These are phyloP conservation scores for Toxotes chatareus DNA, from an alignment of 2,113 vertebrate genomes.

Conservation along the genomic window DNA sequence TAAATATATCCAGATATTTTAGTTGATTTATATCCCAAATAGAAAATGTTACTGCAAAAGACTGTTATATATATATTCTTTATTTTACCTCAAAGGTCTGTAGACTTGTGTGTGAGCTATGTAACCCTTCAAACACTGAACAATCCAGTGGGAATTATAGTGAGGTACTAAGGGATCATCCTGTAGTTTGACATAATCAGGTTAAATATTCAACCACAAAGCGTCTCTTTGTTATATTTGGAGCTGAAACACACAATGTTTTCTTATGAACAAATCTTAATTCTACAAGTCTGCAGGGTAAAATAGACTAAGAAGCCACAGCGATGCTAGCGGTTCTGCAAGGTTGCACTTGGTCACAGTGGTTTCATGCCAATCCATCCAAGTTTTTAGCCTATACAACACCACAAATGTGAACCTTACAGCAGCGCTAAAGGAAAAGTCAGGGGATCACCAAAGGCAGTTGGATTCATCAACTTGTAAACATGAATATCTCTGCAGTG, in stretches of 20 bases:
- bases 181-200: conserved; percentile 47
- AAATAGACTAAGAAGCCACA: neutral
- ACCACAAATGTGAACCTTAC: neutral
- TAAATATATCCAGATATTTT: neutral
- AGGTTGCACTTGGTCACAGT: neutral
- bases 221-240: conserved; percentile 19
- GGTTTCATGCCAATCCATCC: neutral
- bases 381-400: neutral
- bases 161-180: conserved; percentile 37
- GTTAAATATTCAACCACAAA: conserved; percentile 43
- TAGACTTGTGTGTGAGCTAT: conserved; percentile 8
- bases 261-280: neutral
- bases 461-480: neutral
- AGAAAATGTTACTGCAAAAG: neutral
- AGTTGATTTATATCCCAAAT: conserved; percentile 5
- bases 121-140: neutral
- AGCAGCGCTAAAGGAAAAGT: neutral
- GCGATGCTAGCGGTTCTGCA: neutral
- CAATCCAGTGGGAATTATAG: conserved; percentile 23
- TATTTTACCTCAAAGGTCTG: neutral
- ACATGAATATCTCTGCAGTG: neutral
- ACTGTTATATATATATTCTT: neutral
- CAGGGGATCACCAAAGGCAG: neutral
- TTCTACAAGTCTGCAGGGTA: neutral
- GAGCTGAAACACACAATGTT: neutral